phyloP scores from a whole-genome alignment of 30 jellyfish, hydroid and myxozoan species.

The Aurelia aurita region DNA sequence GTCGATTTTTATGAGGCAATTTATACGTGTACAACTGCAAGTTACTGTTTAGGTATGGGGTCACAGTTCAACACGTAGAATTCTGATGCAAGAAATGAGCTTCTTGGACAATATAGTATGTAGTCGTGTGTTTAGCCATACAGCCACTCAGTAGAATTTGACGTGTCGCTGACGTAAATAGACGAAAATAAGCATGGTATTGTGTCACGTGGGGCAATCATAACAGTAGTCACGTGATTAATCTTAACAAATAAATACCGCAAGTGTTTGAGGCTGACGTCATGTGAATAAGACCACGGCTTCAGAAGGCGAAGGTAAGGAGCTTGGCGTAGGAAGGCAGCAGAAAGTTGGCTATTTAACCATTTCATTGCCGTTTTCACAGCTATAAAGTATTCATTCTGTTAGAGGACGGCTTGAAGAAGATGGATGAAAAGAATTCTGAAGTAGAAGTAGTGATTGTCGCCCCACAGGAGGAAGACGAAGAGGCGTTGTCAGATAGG shows the following conservation, averaged over 20 bases:
- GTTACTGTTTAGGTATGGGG: no score
- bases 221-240: slow-evolving; percentile 1
- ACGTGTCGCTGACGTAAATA: no score
- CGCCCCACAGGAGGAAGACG: slow-evolving; percentile 61
- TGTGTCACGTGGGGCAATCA: no score
- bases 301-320: no score
- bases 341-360: neutral
- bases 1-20: no score
- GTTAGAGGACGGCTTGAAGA: slow-evolving; percentile 1
- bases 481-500: slow-evolving; percentile 52
- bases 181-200: no score
- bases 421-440: slow-evolving; percentile 46
- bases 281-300: neutral
- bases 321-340: neutral
- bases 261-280: neutral
- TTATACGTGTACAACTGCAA: no score
- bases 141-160: no score
- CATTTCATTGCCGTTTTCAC: slow-evolving; percentile 1
- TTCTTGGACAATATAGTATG: no score
- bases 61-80: no score
- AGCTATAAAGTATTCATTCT: neutral
- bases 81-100: no score
- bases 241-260: slow-evolving; percentile 8
- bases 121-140: no score
- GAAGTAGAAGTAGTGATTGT: slow-evolving; percentile 56